Base-by-base conservation (phyloP, 2,113 vertebrate genomes). In the Lepisosteus osseus region DNA sequence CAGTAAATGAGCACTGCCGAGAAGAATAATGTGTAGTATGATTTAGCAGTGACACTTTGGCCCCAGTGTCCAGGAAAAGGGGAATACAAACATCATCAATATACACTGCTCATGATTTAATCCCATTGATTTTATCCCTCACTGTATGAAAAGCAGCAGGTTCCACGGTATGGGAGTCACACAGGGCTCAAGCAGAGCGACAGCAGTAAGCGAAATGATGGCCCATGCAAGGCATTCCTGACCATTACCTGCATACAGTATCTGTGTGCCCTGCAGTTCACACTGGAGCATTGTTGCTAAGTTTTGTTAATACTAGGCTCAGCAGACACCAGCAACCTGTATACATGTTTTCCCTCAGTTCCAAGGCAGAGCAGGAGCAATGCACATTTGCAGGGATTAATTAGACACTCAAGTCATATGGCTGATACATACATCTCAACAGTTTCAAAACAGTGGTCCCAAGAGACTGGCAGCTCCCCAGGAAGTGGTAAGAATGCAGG, bases 91-190 rank as follows among this genome's bases (percentile, higher is more conserved):
- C 12, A 15, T 56, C 47, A 41, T 56, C 29, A 13, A 70, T 55
- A 61, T 59, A 70, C 41, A 54, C 57, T 11, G 3, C 55, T 59
- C 68, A 70, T 7, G 17, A 45, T 69, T 69, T 69, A 56, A 69
- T 59, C 3, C 17, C 6, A 43, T 11, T 14, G 54, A 13, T 29
- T 41, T 29, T 17, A 29, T 61, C 17, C 54, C 54, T 6, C 68
- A 61, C 55, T 42, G 68, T 41, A 47, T 43, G 40, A 7, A 69
- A 17, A 12, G 57, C 41, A 14, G 45, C 68, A 5, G 45, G 47
- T 9, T 51, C 5, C 47, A 61, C 59, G 0, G 7, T 5, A 15
- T 61, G 13, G 7, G 13, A 6, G 59, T 15, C 14, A 11, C 6
- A 6, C 6, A 3, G 13, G 59, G 14, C 59, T 5, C 5, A 2